Conservation (phyloP, 2,797 vertebrate species). For the Micromesistius poutassou region DNA sequence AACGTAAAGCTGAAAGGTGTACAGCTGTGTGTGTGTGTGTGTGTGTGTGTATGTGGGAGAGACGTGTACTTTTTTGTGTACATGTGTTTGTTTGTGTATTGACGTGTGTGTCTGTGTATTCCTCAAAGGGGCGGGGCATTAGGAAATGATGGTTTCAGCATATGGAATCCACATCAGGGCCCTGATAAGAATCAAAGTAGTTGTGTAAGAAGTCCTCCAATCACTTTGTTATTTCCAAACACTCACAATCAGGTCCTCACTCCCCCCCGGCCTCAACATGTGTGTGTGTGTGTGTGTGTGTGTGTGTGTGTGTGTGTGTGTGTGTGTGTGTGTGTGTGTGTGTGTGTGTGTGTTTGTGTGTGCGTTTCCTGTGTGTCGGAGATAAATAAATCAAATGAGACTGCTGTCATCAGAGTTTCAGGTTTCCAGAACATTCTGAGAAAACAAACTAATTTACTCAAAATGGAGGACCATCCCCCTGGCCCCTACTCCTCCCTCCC, state of each 20-base stretch:
- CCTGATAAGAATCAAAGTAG: constrained; percentile 65
- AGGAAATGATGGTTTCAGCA: constrained; percentile 48
- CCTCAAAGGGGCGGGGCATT: not conserved
- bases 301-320: no score
- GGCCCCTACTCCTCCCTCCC: not conserved
- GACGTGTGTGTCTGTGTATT: constrained; percentile 17
- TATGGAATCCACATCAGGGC: constrained; percentile 63
- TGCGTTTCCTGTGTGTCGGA: not conserved
- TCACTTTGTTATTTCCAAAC: constrained; percentile 63
- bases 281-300: not conserved
- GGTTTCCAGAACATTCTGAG: constrained; percentile 44
- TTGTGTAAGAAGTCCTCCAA: constrained; percentile 63
- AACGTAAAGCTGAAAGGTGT: constrained; percentile 4
- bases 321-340: not conserved
- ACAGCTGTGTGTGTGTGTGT: constrained; percentile 1
- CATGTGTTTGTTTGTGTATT: constrained; percentile 19
- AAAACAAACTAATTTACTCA: constrained; percentile 62
- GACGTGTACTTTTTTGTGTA: constrained; percentile 11
- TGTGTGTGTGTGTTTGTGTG: no score
- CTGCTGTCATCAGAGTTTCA: constrained; percentile 42
- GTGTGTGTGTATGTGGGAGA: constrained; percentile 17
- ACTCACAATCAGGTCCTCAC: constrained; percentile 47
- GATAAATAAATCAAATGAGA: constrained; percentile 69
- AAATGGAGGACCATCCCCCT: constrained; percentile 9
- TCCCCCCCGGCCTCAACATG: constrained; percentile 9